Percentiles rank a stretch among this genome's conserved stretches.
phyloP scores from a whole-genome alignment of 2,888 invertebrate genomes.

The Tinea semifulvella region DNA sequence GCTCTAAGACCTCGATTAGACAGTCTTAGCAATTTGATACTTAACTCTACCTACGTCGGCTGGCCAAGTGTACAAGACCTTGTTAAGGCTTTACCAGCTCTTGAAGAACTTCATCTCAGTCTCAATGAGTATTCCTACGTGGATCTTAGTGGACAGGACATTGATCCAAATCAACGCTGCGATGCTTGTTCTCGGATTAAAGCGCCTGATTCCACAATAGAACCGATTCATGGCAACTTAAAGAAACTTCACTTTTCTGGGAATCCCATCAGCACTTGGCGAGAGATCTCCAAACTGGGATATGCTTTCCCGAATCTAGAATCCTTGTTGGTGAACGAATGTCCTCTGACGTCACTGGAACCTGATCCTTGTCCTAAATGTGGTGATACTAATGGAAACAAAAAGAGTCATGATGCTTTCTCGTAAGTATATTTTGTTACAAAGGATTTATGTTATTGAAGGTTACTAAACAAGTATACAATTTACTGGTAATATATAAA shows the following conservation, averaged over 20 bases:
- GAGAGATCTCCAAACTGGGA: constrained; percentile 84
- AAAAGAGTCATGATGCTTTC: constrained; percentile 71
- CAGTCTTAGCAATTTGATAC: constrained; percentile 78
- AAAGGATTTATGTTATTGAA: too few species aligned
- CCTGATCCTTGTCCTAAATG: constrained; percentile 70
- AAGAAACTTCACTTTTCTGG: constrained; percentile 88
- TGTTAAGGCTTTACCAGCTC: constrained; percentile 76
- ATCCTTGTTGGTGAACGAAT: constrained; percentile 86
- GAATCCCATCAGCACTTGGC: constrained; percentile 87
- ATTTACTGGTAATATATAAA: too few species aligned
- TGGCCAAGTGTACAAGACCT: constrained; percentile 85
- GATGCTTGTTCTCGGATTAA: constrained; percentile 50
- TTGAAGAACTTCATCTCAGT: constrained; percentile 93
- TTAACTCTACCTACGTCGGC: constrained; percentile 87
- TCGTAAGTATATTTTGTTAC: constrained; percentile 48
- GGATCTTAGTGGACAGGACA: constrained; percentile 65
- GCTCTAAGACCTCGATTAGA: constrained; percentile 59
- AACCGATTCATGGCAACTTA: constrained; percentile 71
- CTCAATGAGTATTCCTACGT: constrained; percentile 87
- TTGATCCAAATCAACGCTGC: constrained; percentile 44
- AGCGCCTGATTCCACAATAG: constrained; percentile 33
- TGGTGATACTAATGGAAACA: constrained; percentile 50
- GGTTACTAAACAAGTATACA: too few species aligned
- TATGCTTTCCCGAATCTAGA: constrained; percentile 87
- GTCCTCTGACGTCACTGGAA: constrained; percentile 73